Conservation (phyloP, 37 sponge, comb jelly and placozoan species). For the Geodia barretti region DNA sequence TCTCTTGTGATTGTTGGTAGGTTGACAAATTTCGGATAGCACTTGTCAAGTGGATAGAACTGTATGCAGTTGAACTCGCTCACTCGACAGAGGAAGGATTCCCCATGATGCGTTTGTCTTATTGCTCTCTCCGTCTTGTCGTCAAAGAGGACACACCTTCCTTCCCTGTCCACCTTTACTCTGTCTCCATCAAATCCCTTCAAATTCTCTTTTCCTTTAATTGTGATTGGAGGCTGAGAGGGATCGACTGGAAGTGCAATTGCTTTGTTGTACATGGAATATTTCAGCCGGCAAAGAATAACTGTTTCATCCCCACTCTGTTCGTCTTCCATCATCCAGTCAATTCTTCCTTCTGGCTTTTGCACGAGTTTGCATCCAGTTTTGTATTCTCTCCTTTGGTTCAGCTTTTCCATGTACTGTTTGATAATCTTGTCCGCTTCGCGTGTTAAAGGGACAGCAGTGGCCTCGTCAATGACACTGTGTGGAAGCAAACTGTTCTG, state of each 20-base stretch:
- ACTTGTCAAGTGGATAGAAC: slow-evolving; percentile 50
- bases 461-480: neutral
- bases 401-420: slow-evolving; percentile 12
- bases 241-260: slow-evolving; percentile 16
- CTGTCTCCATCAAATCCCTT: slow-evolving; percentile 23
- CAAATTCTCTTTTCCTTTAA: neutral
- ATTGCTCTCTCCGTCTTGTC: slow-evolving; percentile 22
- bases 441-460: neutral
- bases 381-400: slow-evolving; percentile 11
- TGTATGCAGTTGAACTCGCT: slow-evolving; percentile 36
- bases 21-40: slow-evolving; percentile 58
- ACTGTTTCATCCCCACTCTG: neutral
- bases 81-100: slow-evolving; percentile 34
- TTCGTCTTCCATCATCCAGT: slow-evolving; percentile 10
- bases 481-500: neutral
- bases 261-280: slow-evolving; percentile 1
- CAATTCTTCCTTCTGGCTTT: neutral
- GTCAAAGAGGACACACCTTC: slow-evolving; percentile 4
- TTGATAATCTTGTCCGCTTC: neutral
- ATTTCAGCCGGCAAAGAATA: slow-evolving; percentile 9
- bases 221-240: neutral
- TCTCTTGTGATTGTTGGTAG: slow-evolving; percentile 19
- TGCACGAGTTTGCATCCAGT: neutral
- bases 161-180: slow-evolving; percentile 5
- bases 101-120: slow-evolving; percentile 1